A percentile compares a stretch with the other conserved stretches of the same genome.
Conservation (phyloP, 2,797 vertebrate species). For the Syngnathus acus region DNA sequence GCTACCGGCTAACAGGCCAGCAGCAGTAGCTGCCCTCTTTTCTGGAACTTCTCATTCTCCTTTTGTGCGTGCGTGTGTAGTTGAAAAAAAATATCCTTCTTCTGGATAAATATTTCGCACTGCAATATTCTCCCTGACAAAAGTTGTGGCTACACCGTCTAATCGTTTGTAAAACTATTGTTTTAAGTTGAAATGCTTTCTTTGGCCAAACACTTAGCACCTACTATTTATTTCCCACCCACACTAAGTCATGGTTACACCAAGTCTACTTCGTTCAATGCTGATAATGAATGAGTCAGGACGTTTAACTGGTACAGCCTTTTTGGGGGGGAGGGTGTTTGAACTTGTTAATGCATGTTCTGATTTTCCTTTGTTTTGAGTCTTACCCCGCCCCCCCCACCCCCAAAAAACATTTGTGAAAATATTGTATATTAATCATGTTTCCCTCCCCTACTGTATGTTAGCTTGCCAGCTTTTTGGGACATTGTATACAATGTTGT, state of each 20-base stretch:
- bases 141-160: conserved; percentile 7
- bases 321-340: conserved; percentile 1
- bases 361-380: conserved; percentile 26
- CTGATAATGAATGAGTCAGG: conserved; percentile 21
- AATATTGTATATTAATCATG: conserved; percentile 49
- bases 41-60: conserved; percentile 22
- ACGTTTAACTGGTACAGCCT: conserved; percentile 43
- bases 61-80: conserved; percentile 2
- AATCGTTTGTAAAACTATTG: neutral
- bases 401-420: conserved; percentile 10
- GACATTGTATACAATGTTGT: conserved; percentile 55
- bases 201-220: conserved; percentile 17
- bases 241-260: conserved; percentile 13
- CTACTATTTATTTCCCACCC: conserved; percentile 31
- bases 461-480: conserved; percentile 38
- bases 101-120: conserved; percentile 22
- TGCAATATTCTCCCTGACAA: conserved; percentile 28
- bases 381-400: neutral
- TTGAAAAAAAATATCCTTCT: conserved; percentile 13
- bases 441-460: conserved; percentile 23
- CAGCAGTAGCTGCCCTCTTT: conserved; percentile 14
- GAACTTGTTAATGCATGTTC: conserved; percentile 13
- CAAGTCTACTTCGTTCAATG: conserved; percentile 26
- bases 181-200: conserved; percentile 13
- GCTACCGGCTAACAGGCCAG: conserved; percentile 45